Conservation (phyloP, 2,113 vertebrate species). For the Varanus komodoensis region DNA sequence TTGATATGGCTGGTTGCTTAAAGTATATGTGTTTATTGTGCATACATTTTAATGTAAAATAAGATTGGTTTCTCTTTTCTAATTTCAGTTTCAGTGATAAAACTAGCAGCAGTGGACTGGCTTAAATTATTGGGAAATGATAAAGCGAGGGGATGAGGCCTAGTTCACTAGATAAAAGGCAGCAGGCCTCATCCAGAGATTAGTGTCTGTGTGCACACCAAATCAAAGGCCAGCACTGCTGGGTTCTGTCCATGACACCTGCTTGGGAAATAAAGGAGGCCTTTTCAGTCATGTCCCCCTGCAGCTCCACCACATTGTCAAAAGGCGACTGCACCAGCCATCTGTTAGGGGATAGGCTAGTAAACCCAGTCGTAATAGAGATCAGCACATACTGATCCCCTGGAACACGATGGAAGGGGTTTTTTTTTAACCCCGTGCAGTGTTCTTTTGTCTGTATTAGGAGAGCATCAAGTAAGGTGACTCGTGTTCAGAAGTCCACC, state of each 20-base stretch:
- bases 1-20: conserved; percentile 75
- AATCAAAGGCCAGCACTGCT: not conserved
- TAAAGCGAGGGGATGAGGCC: conserved; percentile 42
- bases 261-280: not conserved
- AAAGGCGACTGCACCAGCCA: not conserved
- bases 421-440: not conserved
- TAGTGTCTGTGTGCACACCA: not conserved
- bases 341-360: not conserved
- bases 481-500: not conserved
- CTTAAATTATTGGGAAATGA: conserved; percentile 70
- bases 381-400: not conserved
- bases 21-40: conserved; percentile 75
- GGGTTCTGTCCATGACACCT: not conserved
- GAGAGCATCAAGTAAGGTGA: not conserved
- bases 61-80: conserved; percentile 47
- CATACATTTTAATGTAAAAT: conserved; percentile 75
- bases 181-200: conserved; percentile 3
- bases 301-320: not conserved
- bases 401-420: not conserved
- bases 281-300: not conserved
- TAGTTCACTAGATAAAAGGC: conserved; percentile 71
- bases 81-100: conserved; percentile 69
- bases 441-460: conserved; percentile 4
- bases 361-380: not conserved
- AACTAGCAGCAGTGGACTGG: conserved; percentile 72